Evolutionary conservation across 2,888 invertebrate genomes (phyloP), one percentile per base, ranked within the genome.

Genomic region (Actias luna): DNA sequence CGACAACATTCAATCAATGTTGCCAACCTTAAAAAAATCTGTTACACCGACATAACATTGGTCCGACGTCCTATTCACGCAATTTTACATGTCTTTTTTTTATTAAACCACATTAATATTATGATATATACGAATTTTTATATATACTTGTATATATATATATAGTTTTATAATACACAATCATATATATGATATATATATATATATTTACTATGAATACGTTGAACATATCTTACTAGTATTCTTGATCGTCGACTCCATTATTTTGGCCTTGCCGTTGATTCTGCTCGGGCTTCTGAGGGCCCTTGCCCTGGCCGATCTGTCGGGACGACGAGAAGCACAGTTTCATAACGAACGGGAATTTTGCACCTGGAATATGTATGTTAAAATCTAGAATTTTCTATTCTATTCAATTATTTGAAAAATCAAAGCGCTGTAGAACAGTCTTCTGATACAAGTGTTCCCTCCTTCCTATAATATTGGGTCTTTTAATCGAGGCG

Each of bases 281-380:
- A 71, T 68, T 75, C 76, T 71, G 93, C 46, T 73, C 77, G 64
- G 66, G 69, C 58, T 70, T 72, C 63, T 64, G 67, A 61, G 74
- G 92, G 1, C 95, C 85, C 70, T 94, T 87, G 52, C 85, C 88
- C 68, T 92, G 92, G 0, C 92, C 92, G 74, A 93, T 93, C 73
- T 92, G 91, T 62, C 93, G 89, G 59, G 93, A 92, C 62, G 98
- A 98, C 25, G 99, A 99, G 94, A 99, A 99, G 87, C 99, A 99
- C 76, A 99, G 94, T 93, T 99, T 99, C 96, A 99, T 97, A 80
- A 99, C 97, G 94, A 98, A 99, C 74, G 99, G 99, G 92, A 98
- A 98, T 93, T 99, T 99, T 73, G 98, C 98, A 88, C 96, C 98
- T 98, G 94, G 16, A 95, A 94, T n/a, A 16, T 16, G 4, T 39